Evolutionary conservation across 2,113 vertebrate genomes (phyloP), one percentile per base, ranked within the genome.

Genomic region (Calcarius ornatus): DNA sequence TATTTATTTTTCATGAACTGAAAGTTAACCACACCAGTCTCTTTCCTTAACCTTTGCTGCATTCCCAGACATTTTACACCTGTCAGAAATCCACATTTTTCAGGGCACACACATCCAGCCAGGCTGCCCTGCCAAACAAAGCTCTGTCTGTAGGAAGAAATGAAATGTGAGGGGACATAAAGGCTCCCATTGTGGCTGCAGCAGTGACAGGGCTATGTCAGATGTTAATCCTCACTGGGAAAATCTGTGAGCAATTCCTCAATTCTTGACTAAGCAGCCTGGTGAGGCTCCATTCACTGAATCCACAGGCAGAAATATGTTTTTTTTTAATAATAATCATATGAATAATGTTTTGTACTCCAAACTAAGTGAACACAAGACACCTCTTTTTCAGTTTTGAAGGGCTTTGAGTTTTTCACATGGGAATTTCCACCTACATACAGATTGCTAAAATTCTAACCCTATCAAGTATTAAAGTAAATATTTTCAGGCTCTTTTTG

Each of bases 231-330:
- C 85, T 51, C 31, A 40, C 68, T 71, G 90, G 81, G 90, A 95
- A 96, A 94, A 95, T 70, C 86, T 94, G 96, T 3, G 63, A 83
- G 88, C 90, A 80, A 43, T 43, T 77, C 94, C 79, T 73, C 25
- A 70, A 69, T 80, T 94, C 84, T 73, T 73, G 42, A 18, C 50
- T 28, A 35, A 79, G 50, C 43, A 35, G 45, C 21, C 40, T 63
- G 65, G 38, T 0, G 15, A 80, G 79, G 88, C 27, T 82, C 79
- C 79, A 54, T 47, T 80, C 90, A 94, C 2, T 8, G 19, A 72
- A 42, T 9, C 37, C 61, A 91, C 22, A 35, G 31, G 38, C 37
- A 81, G 50, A 78, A 24, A 81, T 8, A 37, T n/a, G 12, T 7
- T 5, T 22, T 1, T 19, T 1, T 23, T 19, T 27, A 0, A 3